Evolutionary conservation across 2,888 invertebrate species (phyloP).

Genomic region (Temnothorax rugatulus): DNA sequence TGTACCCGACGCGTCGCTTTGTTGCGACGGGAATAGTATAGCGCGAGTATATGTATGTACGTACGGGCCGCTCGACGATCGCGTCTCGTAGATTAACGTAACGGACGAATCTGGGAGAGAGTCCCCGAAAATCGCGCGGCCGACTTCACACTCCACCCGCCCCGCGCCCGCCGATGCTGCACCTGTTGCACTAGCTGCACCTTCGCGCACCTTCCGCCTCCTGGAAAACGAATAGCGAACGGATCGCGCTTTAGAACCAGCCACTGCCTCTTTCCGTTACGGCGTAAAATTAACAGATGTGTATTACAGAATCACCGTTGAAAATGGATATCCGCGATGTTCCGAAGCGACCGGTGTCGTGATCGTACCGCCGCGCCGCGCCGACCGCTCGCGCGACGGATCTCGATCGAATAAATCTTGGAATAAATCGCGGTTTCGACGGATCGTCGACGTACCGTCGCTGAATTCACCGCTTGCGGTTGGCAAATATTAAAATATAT

Average conservation of each 20-base stretch:
- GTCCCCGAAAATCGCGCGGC: background rate
- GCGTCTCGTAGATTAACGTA: background rate
- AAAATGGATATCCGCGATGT: background rate
- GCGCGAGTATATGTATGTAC: background rate
- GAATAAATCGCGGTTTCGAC: background rate
- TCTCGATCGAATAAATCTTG: background rate
- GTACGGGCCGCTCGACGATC: background rate
- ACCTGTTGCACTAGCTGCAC: constrained; percentile 8
- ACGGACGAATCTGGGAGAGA: background rate
- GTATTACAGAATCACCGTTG: background rate
- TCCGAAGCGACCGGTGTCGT: background rate
- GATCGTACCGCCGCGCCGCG: background rate
- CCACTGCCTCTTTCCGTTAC: background rate
- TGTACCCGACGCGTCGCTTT: background rate
- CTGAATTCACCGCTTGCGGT: background rate
- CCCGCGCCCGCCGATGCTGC: background rate
- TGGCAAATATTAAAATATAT: constrained; percentile 14
- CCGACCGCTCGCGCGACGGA: background rate
- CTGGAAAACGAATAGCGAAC: background rate
- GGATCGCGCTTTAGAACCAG: background rate
- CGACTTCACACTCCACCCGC: background rate
- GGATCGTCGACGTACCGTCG: background rate
- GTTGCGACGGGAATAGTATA: background rate
- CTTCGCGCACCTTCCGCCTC: background rate
- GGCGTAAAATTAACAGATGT: background rate